phyloP scores from a whole-genome alignment of 1,140 invertebrate genomes.

The Nixonia krombeini region DNA sequence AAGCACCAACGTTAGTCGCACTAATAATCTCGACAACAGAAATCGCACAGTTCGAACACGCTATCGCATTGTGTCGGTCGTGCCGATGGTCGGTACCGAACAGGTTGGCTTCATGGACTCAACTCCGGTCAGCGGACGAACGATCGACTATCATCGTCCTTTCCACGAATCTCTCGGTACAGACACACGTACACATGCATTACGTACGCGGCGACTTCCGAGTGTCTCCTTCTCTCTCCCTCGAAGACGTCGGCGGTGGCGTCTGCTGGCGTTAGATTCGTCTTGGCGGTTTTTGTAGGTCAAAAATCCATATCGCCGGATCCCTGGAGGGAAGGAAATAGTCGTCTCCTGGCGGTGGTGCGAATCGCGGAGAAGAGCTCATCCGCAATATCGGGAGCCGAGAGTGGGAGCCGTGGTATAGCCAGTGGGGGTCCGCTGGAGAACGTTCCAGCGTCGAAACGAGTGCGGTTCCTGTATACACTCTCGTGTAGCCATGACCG shows the following conservation, averaged over 20 bases:
- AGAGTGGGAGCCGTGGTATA: neutral
- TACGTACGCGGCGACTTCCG: slow-evolving; percentile 21
- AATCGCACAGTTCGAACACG: slow-evolving; percentile 9
- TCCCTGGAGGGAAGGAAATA: too few species aligned
- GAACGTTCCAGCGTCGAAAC: slow-evolving; percentile 3
- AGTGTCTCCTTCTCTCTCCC: slow-evolving; percentile 20
- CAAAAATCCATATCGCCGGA: slow-evolving; percentile 48
- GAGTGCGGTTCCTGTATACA: slow-evolving; percentile 23
- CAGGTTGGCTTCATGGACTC: slow-evolving; percentile 1
- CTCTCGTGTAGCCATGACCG: slow-evolving; percentile 46
- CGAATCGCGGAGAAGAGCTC: neutral
- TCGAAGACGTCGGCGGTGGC: neutral
- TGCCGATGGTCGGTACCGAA: neutral
- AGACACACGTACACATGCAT: slow-evolving; percentile 14
- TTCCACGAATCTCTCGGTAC: slow-evolving; percentile 5
- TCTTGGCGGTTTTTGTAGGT: slow-evolving; percentile 57
- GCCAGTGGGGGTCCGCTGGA: neutral
- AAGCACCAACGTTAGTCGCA: too few species aligned
- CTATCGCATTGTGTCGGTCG: slow-evolving; percentile 17
- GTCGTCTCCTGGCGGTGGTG: too few species aligned
- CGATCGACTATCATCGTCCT: slow-evolving; percentile 21
- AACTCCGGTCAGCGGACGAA: slow-evolving; percentile 11
- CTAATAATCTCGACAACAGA: neutral
- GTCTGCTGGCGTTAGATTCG: neutral
- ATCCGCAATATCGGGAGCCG: neutral